Base-by-base conservation (phyloP, 1,140 invertebrate genomes). In the Drosophila littoralis region DNA sequence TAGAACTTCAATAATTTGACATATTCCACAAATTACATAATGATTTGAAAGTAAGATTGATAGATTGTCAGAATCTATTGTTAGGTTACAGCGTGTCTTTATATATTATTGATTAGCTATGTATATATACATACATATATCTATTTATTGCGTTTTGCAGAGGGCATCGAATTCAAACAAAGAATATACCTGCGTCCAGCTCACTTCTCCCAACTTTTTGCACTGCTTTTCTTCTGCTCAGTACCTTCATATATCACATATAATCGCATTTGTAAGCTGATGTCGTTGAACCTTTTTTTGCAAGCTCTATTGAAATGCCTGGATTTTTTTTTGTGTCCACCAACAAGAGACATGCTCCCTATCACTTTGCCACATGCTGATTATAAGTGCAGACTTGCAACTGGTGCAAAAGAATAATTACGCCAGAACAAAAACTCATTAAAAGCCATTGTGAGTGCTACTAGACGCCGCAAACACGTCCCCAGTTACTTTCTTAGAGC, bases 351-450 rank as follows among this genome's bases (percentile, higher is more conserved):
- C 35, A 9, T 22, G 48, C 33, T 9, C 40, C 36, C 40, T 48
- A 63, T 61, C 58, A 69, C 32, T 28, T 35, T 58, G 22, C 43
- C 54, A 42, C 58, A 45, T 45, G 52, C 15, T 63, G 72, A 69
- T 61, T 63, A 43, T 43, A 64, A 36, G 51, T 50, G 36, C 51
- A 54, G 51, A 54, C 45, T 68, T 65, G 45, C 63, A 52, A 63
- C 67, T 63, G 54, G 51, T 72, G 50, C 55, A 32, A 58, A 38
- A 45, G 33, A 75, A 88, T 80, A 83, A 88, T 88, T 89, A 79
- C 63, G 48, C 28, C 22, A 42, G 61, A 83, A 79, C 72, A 82
- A 88, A 89, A 88, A 88, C 84, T 88, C 79, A 88, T 88, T 88
- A 88, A 79, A 83, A 79, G 28, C 43, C 65, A 40, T 28, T 57